phyloP scores from a whole-genome alignment of 1,140 invertebrate species.

The Phthorimaea operculella region DNA sequence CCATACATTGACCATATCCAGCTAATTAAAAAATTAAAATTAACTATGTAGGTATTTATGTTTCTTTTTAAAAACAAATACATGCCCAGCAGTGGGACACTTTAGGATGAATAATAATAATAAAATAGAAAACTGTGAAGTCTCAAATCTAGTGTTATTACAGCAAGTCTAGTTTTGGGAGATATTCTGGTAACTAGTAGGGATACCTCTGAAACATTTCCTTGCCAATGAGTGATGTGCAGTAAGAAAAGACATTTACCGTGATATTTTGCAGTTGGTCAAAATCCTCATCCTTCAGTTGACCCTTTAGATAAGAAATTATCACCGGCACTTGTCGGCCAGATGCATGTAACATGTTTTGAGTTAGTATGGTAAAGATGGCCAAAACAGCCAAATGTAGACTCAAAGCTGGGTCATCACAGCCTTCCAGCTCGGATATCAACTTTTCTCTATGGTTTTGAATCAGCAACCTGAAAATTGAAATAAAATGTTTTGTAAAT shows the following conservation, averaged over 20 bases:
- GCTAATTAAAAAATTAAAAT: too few relatives aligned
- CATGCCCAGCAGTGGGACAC: too few relatives aligned
- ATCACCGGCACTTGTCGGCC: conserved; percentile 90
- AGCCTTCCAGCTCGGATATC: conserved; percentile 79
- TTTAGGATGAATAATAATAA: too few relatives aligned
- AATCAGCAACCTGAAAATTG: conserved; percentile 65
- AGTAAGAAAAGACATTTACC: conserved; percentile 71
- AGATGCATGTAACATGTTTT: conserved; percentile 88
- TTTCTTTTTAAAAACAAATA: too few relatives aligned
- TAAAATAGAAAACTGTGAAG: too few relatives aligned
- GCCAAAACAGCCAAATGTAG: conserved; percentile 84
- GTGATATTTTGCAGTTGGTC: conserved; percentile 78
- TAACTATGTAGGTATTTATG: too few relatives aligned
- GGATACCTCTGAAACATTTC: conserved; percentile 2
- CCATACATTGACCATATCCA: too few relatives aligned
- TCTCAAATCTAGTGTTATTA: too few relatives aligned
- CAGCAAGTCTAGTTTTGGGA: too few relatives aligned
- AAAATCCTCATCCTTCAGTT: conserved; percentile 74
- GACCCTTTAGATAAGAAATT: conserved; percentile 76
- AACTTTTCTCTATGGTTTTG: conserved; percentile 83
- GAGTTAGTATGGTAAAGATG: conserved; percentile 83
- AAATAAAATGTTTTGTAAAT: not conserved
- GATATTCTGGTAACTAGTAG: too few relatives aligned
- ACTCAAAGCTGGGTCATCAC: conserved; percentile 82
- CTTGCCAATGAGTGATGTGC: not conserved